Evolutionary conservation across 1,140 invertebrate species (phyloP), one percentile per base, ranked within the genome.

Genomic region (Drosophila bipectinata): DNA sequence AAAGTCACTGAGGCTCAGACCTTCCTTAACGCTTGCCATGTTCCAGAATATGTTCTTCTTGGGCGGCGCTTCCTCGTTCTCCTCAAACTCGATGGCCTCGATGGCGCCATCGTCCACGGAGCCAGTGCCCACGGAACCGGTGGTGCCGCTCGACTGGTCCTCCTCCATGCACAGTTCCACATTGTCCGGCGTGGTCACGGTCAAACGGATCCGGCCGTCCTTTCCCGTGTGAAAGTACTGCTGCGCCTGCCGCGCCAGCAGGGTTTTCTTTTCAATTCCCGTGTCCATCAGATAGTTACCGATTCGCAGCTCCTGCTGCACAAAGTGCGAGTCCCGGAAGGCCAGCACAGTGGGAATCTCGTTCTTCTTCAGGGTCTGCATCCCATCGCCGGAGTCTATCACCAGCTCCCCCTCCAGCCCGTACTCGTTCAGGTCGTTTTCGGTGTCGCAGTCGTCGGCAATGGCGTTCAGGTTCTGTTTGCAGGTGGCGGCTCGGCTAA

Each of bases 281-380:
- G 91, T 92, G 60, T 92, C 91, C 91, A 92, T 92, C 0, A 89
- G 67, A 21, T 90, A 91, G 57, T 92, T 92, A 18, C 91, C 91
- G 51, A 92, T 92, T 44, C 91, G 87, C 62, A 92, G 66, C 61
- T 92, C 91, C 60, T 92, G 91, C 54, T 92, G 88, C 32, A 92
- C 91, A 78, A 92, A 91, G 9, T 91, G 87, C 4, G 91, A 92
- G 53, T 92, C 91, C 10, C 91, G 54, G 44, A 91, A 92, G 7
- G 90, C 90, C 60, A 92, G 28, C 32, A 92, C 91, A 4, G 77
- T 92, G 58, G 91, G 91, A 59, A 92, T 92, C 56, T 92, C 91
- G 39, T 92, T 92, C 45, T 82, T 91, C 28, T 91, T 91, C 1
- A 90, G 60, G 0, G 84, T 81, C 54, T 72, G 58, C 53, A 84